phyloP scores from a whole-genome alignment of 1,140 invertebrate species.

The Lordiphosa stackelbergi region DNA sequence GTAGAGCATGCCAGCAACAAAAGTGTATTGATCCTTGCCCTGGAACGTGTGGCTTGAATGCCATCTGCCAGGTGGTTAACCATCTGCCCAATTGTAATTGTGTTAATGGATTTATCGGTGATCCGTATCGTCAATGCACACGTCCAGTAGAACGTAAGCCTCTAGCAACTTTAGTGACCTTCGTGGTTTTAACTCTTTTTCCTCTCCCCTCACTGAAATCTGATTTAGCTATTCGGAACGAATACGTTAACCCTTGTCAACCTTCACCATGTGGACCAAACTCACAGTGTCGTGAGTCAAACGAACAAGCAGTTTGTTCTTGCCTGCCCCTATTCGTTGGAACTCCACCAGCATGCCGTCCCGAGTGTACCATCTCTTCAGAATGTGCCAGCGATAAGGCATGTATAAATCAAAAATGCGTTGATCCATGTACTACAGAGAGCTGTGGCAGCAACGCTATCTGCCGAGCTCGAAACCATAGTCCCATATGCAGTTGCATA shows the following conservation, averaged over 20 bases:
- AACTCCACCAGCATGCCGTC: conserved; percentile 81
- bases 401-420: conserved; percentile 85
- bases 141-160: conserved; percentile 70
- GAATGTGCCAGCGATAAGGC: conserved; percentile 83
- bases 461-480: conserved; percentile 87
- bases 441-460: conserved; percentile 84
- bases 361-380: conserved; percentile 82
- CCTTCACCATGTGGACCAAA: conserved; percentile 84
- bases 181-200: conserved; percentile 72
- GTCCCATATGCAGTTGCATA: conserved; percentile 83
- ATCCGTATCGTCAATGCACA: conserved; percentile 81
- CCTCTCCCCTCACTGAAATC: conserved; percentile 17
- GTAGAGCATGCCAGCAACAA: conserved; percentile 83
- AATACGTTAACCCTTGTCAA: conserved; percentile 80
- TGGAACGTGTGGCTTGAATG: conserved; percentile 85
- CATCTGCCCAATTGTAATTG: conserved; percentile 86
- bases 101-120: conserved; percentile 82
- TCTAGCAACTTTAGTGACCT: neutral
- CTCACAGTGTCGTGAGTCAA: conserved; percentile 81
- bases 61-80: conserved; percentile 85
- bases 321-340: conserved; percentile 82
- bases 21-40: conserved; percentile 86
- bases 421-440: conserved; percentile 82
- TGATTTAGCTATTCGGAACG: conserved; percentile 71
- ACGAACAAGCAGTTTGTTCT: conserved; percentile 82